Base-by-base conservation (phyloP, 2,797 vertebrate genomes). In the Anguilla anguilla region DNA sequence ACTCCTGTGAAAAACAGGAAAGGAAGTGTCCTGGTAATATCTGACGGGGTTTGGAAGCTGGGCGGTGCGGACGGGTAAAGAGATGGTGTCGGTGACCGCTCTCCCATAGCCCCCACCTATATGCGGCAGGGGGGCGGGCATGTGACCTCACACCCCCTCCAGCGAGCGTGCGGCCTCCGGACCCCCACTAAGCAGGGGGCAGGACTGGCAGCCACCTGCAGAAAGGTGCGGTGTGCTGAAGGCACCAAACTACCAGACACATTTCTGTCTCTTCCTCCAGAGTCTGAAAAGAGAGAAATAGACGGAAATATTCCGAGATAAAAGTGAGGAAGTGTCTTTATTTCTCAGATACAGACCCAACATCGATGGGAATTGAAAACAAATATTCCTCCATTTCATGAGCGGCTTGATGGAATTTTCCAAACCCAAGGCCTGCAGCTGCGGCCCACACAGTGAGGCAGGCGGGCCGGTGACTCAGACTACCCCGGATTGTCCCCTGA, bases 1-100 rank as follows among this genome's bases (percentile, higher is more conserved):
- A 43, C 31, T 85, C 57, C 28, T 59, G 72, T 7, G 43, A 87
- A 87, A 67, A 89, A 87, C 83, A 89, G 84, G 77, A 87, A 87
- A 83, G 77, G 83, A 69, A 89, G 67, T 67, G 84, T 85, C 81
- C 61, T 59, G 53, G 84, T 28, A 69, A 72, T 85, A 83, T 86
- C 74, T 22, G 85, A 77, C 77, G 69, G 64, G 22, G 43, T 59
- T 28, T 31, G 57, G 87, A 67, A 9, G 67, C 87, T 83, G 19
- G 51, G 64, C 86, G 39, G 69, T 15, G 43, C 25, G 13, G 82
- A 49, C 35, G 59, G 85, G 89, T 83, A 88, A 83, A 31, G 43
- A 19, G 55, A 4, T 17, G 83, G 74, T 9, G 28, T 35, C 22
- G 22, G 77, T 7, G 28, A n/a, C 31, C 28, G 17, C 51, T 84